Evolutionary conservation across 2,113 vertebrate species (phyloP).

Genomic region (Ageneiosus marmoratus): DNA sequence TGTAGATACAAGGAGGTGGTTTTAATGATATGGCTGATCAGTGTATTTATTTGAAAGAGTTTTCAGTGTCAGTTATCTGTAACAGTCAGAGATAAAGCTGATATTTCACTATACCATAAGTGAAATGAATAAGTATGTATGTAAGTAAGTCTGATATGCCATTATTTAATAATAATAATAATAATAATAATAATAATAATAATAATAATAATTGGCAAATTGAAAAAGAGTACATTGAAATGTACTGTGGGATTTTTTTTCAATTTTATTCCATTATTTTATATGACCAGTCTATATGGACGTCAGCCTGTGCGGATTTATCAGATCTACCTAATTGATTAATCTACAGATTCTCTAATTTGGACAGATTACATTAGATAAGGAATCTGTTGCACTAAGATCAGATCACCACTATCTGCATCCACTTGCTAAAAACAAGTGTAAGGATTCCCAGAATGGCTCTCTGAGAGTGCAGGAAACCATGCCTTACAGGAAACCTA

Average conservation of each 20-base stretch:
- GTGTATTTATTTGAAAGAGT: neutral
- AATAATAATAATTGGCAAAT: neutral
- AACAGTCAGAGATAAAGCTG: neutral
- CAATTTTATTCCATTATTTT: neutral
- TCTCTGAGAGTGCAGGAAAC: constrained; percentile 28
- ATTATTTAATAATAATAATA: neutral
- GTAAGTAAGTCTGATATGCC: neutral
- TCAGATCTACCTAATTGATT: neutral
- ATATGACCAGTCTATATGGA: neutral
- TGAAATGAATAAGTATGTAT: too few species aligned
- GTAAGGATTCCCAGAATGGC: constrained; percentile 23
- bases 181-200: neutral
- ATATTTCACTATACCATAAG: neutral
- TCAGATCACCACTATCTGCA: constrained; percentile 21
- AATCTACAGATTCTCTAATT: neutral
- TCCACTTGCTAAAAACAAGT: constrained; percentile 31
- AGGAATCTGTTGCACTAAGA: neutral
- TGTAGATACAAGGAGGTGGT: too few species aligned
- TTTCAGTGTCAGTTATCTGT: neutral
- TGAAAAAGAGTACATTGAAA: neutral
- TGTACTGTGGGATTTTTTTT: neutral
- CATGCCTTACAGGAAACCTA: constrained; percentile 43
- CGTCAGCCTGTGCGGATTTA: neutral
- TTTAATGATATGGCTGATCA: too few species aligned
- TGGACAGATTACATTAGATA: neutral